Base-by-base conservation (phyloP, 2,797 vertebrate genomes). In the Acipenser transmontanus region DNA sequence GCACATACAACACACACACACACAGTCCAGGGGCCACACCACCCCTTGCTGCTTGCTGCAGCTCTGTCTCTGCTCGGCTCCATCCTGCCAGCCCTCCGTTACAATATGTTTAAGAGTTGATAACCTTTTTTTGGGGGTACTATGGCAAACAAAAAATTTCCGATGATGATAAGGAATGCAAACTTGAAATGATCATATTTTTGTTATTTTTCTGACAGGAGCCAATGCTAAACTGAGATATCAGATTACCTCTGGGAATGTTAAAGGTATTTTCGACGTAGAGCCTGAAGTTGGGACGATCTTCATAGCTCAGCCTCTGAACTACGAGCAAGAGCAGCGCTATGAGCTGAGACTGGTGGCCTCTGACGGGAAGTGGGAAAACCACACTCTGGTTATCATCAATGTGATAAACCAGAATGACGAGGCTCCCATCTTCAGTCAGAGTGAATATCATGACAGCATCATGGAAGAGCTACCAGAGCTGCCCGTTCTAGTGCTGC, bases 311-410 rank as follows among this genome's bases (percentile, higher is more conserved):
- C 93, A 92, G 76, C 74, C 84, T 7, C 86, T 95, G 65, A 91
- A 96, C 83, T 96, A 93, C 7, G 94, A 96, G 82, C 81, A 84
- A 75, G 87, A 91, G 66, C 89, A 85, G 64, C 78, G 68, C 54
- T 93, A 90, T 47, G 87, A 94, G 73, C 87, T 96, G 9, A 77
- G 76, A 7, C 83, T 96, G 78, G 91, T 95, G 49, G 93, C 91
- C 2, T 96, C 94, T 0, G 94, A 95, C 69, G 94, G 94, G 50
- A 95, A 94, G 74, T 95, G 94, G 94, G 94, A 95, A 81, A 94
- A 94, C 65, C 87, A 94, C 72, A 94, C 93, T 6, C 77, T 86
- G 70, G 80, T 95, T 65, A 70, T 86, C 66, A 88, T 94, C 50
- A 84, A 73, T 69, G 86, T 96, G 66, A 74, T 91, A 64, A 95